phyloP scores from a whole-genome alignment of 2,888 invertebrate species.

The Nomada flava region DNA sequence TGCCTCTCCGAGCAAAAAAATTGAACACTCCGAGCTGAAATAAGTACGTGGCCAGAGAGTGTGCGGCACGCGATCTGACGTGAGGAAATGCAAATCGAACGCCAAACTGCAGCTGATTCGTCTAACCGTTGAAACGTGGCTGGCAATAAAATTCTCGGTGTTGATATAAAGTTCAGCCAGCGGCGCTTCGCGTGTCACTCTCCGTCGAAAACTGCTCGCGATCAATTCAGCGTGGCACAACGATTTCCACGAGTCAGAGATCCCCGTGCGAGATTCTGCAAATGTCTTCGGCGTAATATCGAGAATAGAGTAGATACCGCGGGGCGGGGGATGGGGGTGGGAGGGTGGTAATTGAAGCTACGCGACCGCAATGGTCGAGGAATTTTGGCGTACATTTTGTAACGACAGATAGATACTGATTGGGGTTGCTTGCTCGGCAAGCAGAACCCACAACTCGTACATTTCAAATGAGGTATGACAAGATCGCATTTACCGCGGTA shows the following conservation, averaged over 20 bases:
- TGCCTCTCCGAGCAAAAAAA: constrained; percentile 44
- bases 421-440: constrained; percentile 18
- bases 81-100: constrained; percentile 69
- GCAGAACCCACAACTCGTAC: constrained; percentile 46
- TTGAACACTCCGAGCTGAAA: constrained; percentile 50
- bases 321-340: neutral
- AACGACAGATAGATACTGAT: neutral
- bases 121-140: constrained; percentile 43
- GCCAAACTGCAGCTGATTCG: constrained; percentile 60
- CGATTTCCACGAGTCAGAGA: constrained; percentile 34
- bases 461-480: constrained; percentile 52
- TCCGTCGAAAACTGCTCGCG: constrained; percentile 11
- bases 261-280: constrained; percentile 47
- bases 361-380: constrained; percentile 34
- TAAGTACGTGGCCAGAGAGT: constrained; percentile 47
- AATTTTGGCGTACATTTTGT: constrained; percentile 29
- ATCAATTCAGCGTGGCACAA: constrained; percentile 21
- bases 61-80: constrained; percentile 66
- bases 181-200: constrained; percentile 44
- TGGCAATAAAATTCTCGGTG: constrained; percentile 45
- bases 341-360: constrained; percentile 28
- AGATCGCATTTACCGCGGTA: constrained; percentile 44
- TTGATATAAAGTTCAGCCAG: constrained; percentile 47
- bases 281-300: constrained; percentile 39
- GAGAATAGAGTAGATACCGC: constrained; percentile 51